A percentile compares a stretch with the other conserved stretches of the same genome.
Conservation (phyloP, 2,113 vertebrate genomes). For the Lasiurus cinereus region DNA sequence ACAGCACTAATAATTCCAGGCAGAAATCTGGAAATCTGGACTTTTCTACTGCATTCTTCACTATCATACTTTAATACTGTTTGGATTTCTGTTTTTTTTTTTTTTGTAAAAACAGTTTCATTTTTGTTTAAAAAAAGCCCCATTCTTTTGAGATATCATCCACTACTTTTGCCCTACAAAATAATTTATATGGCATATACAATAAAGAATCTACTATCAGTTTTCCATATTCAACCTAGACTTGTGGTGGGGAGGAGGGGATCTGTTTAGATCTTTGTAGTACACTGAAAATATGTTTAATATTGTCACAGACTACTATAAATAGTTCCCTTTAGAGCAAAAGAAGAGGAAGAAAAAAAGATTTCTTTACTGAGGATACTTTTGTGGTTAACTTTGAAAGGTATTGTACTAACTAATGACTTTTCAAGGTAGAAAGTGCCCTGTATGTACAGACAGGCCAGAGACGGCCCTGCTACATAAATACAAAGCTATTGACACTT, state of each 20-base stretch:
- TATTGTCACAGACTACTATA: not conserved
- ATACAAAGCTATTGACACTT: not conserved
- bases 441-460: not conserved
- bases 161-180: not conserved
- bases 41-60: not conserved
- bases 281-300: not conserved
- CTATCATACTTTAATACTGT: not conserved
- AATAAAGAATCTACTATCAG: not conserved
- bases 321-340: not conserved
- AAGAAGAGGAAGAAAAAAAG: not conserved
- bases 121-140: not conserved
- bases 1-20: not conserved
- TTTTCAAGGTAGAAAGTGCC: not conserved
- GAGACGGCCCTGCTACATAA: not conserved
- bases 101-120: conserved; percentile 29
- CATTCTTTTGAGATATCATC: not conserved
- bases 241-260: not conserved
- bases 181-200: not conserved
- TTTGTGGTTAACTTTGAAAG: conserved; percentile 39
- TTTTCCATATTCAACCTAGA: not conserved
- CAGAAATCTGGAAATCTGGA: conserved; percentile 1
- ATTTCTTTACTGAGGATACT: conserved; percentile 20
- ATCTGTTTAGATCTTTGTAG: not conserved
- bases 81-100: conserved; percentile 32
- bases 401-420: not conserved